Evolutionary conservation across 2,113 vertebrate species (phyloP).

Genomic region (Notiomystis cincta): DNA sequence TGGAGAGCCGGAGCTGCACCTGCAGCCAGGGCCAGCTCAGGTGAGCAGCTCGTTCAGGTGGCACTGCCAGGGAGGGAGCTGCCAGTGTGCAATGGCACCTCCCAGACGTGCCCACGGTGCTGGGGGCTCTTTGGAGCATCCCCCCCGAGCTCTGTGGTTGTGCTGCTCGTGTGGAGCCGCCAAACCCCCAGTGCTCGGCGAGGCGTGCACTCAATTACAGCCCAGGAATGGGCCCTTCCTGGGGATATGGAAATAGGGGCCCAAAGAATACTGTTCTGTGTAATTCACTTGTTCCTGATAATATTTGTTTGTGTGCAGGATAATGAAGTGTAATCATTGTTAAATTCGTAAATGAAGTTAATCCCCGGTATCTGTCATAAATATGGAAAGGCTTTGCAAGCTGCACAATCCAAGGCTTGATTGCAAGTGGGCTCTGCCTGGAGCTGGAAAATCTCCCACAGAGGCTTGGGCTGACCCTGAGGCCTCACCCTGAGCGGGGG

Average conservation of each 20-base stretch:
- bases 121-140: not conserved
- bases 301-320: conserved; percentile 45
- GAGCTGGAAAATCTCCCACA: not conserved
- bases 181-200: not conserved
- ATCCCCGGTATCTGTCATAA: conserved; percentile 14
- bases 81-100: not conserved
- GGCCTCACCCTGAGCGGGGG: accelerated
- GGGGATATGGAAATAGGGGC: conserved; percentile 25
- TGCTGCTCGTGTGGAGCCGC: accelerated
- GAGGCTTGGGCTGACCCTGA: not conserved
- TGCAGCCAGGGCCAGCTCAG: not conserved
- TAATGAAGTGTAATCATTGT: conserved; percentile 46
- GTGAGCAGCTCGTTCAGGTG: not conserved
- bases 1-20: not conserved
- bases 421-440: not conserved
- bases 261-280: not conserved
- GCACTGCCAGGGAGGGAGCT: not conserved
- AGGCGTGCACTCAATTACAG: not conserved
- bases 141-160: not conserved
- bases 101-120: not conserved
- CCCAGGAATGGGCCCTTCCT: not conserved
- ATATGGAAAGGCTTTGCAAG: conserved; percentile 3
- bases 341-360: conserved; percentile 16
- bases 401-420: not conserved
- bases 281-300: not conserved